Base-by-base conservation (phyloP, 2,797 vertebrate species). In the Acomys russatus region DNA sequence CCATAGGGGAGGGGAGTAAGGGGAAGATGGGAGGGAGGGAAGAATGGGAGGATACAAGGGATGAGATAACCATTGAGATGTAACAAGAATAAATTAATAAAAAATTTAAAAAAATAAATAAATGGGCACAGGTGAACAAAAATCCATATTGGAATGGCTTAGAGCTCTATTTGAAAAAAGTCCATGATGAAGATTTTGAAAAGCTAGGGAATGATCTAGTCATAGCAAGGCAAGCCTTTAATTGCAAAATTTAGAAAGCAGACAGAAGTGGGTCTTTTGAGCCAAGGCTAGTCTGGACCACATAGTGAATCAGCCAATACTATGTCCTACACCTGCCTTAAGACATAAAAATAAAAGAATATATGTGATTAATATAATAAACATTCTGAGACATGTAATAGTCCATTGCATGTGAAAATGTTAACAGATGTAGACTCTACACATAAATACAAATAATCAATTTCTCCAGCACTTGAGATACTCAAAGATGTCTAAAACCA, bases 301-400 rank as follows among this genome's bases (percentile, higher is more conserved):
- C 49, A 49, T 68, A 51, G 6, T 70, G 20, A 85, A 18, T n/a
- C 20, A 54, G 30, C 11, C 30, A 51, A 8, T 3, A 28, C 20
- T 38, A 63, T 63, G 20, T 28, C 1, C 64, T 12, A 68, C 28
- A 51, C 11, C 18, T 33, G 33, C 51, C 6, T 49, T 84, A 18
- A 44, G 49, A 56, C 54, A 59, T 59, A 59, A 56, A 74, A 84
- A 23, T 63, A 30, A 88, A 96, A 44, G 15, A 84, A 92, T 88
- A 51, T 3, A 63, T 25, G 25, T 6, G 3, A 33, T 64, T 70
- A 66, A 20, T 56, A 56, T 49, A 35, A 74, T 79, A 12, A 78
- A 68, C 3, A 64, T 23, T 94, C n/a, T 30, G 66, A 54, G 1
- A 74, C 74, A 56, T 74, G 33, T 9, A 83, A 79, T 30, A 49